Percentiles rank a stretch among this genome's conserved stretches.
These are phyloP conservation scores for Ericerus pela DNA, from an alignment of 1,140 invertebrate species.

Conservation along the genomic window DNA sequence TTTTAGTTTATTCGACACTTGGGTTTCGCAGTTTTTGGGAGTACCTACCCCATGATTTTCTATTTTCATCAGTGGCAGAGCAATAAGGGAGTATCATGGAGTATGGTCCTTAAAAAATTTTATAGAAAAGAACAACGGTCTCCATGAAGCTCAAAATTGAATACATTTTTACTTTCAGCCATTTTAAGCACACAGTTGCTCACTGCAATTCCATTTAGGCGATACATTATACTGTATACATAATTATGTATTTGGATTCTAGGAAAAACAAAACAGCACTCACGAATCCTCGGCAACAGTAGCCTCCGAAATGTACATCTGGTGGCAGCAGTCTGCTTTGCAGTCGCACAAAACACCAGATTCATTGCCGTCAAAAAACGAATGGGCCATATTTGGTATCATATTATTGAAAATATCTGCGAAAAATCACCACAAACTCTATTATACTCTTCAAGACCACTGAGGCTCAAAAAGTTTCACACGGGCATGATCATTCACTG, in stretches of 20 bases:
- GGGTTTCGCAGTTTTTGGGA: slow-evolving; percentile 21
- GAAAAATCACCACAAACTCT: no score
- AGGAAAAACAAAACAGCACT: no score
- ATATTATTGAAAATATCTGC: slow-evolving; percentile 22
- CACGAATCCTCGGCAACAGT: slow-evolving; percentile 16
- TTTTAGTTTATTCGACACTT: no score
- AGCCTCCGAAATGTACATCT: slow-evolving; percentile 22
- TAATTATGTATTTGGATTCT: no score
- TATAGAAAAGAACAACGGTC: slow-evolving; percentile 22
- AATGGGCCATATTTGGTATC: slow-evolving; percentile 14
- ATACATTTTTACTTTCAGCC: no score
- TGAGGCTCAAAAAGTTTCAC: no score
- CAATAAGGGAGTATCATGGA: slow-evolving; percentile 14
- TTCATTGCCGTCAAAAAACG: slow-evolving; percentile 18
- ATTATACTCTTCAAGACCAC: no score
- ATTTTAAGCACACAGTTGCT: no score
- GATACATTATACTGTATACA: no score
- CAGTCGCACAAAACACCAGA: slow-evolving; percentile 23
- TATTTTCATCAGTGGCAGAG: slow-evolving; percentile 16
- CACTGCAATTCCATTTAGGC: no score
- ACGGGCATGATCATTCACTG: no score
- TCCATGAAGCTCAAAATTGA: no score
- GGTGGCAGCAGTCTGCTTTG: slow-evolving; percentile 22
- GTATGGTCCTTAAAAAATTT: slow-evolving; percentile 18
- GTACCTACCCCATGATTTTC: slow-evolving; percentile 23